A percentile compares a stretch with the other conserved stretches of the same genome.
phyloP scores from a whole-genome alignment of 2,797 vertebrate genomes.

The Myripristis jacobus region DNA sequence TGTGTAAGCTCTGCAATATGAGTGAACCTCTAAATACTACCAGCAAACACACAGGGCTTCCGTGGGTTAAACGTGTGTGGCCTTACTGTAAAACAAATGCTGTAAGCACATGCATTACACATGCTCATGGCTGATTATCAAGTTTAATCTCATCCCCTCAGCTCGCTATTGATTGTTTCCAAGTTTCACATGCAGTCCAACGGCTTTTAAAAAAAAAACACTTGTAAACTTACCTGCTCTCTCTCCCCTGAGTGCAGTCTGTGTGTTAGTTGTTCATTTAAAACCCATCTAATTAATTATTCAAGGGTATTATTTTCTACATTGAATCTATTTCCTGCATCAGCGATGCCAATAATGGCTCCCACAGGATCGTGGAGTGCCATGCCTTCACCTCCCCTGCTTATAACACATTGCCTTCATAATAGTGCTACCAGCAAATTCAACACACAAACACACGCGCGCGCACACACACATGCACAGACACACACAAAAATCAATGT shows the following conservation, averaged over 20 bases:
- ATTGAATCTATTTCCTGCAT: constrained; percentile 86
- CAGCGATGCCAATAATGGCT: constrained; percentile 85
- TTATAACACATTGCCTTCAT: constrained; percentile 72
- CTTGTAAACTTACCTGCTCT: constrained; percentile 65
- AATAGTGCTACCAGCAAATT: constrained; percentile 57
- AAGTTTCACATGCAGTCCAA: constrained; percentile 53
- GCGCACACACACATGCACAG: constrained; percentile 21
- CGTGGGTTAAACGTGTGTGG: background rate
- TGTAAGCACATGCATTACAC: constrained; percentile 35
- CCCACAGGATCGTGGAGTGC: constrained; percentile 74
- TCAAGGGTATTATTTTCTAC: constrained; percentile 84
- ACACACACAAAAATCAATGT: constrained; percentile 53
- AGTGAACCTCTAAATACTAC: background rate
- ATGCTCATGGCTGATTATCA: constrained; percentile 58
- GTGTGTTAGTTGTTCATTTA: constrained; percentile 78
- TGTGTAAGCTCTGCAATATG: background rate
- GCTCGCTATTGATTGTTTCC: constrained; percentile 62
- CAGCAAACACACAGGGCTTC: background rate
- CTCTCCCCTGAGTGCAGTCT: constrained; percentile 55
- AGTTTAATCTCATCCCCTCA: constrained; percentile 54
- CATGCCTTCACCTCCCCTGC: constrained; percentile 68
- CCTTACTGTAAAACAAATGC: constrained; percentile 14
- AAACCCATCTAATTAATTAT: constrained; percentile 85
- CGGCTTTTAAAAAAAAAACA: constrained; percentile 53
- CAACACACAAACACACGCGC: constrained; percentile 38